phyloP scores from a whole-genome alignment of 1,140 invertebrate species.

The Lepidurus apus region DNA sequence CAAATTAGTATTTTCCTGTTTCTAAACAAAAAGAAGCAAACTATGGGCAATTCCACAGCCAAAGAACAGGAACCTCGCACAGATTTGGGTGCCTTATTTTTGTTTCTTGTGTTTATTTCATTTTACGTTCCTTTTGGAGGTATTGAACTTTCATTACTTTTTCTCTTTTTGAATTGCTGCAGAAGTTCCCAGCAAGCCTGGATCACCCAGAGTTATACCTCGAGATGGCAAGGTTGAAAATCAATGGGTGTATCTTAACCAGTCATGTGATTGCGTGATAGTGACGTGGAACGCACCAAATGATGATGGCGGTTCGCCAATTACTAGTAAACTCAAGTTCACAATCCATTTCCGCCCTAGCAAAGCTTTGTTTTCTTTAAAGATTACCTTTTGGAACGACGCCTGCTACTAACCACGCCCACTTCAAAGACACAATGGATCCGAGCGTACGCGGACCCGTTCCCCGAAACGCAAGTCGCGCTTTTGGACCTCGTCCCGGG shows the following conservation, averaged over 20 bases:
- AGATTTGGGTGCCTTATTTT: neutral
- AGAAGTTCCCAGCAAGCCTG: conserved; percentile 38
- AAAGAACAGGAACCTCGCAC: neutral
- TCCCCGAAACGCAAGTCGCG: conserved; percentile 62
- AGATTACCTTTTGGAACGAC: conserved; percentile 66
- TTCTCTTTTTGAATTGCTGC: conserved; percentile 32
- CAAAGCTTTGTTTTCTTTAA: neutral
- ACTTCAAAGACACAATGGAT: conserved; percentile 57
- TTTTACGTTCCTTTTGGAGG: neutral
- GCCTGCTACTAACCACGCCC: conserved; percentile 56
- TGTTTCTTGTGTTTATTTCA: neutral
- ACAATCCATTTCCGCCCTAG: neutral
- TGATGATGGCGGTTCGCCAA: conserved; percentile 80
- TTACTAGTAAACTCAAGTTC: conserved; percentile 54
- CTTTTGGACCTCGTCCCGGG: conserved; percentile 72
- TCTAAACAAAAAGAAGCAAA: neutral
- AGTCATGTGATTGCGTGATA: conserved; percentile 72
- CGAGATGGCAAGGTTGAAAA: conserved; percentile 37
- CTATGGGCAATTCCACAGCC: neutral
- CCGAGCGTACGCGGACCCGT: conserved; percentile 61
- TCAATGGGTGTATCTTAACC: conserved; percentile 44
- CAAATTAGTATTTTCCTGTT: neutral
- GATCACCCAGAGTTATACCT: conserved; percentile 38
- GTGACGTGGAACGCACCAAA: conserved; percentile 75
- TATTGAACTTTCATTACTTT: neutral